A percentile compares a stretch with the other conserved stretches of the same genome.
Conservation (phyloP, 2,113 vertebrate species). For the Cynopterus brachyotis region DNA sequence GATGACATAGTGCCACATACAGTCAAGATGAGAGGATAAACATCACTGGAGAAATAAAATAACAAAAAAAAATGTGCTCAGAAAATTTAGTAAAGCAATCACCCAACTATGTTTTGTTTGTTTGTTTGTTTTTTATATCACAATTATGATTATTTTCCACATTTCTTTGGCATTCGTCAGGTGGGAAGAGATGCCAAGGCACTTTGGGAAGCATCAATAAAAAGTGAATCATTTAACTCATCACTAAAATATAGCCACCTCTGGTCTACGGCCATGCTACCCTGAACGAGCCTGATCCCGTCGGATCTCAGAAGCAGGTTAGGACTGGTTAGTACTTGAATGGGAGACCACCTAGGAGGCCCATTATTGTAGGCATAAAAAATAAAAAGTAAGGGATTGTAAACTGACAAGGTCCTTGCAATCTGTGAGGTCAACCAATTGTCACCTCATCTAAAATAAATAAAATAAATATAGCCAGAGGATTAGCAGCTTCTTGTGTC, state of each 20-base stretch:
- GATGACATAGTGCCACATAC: background rate
- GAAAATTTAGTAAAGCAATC: conserved; percentile 20
- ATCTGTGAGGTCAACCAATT: too few relatives aligned
- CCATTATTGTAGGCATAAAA: too few relatives aligned
- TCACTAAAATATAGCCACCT: background rate
- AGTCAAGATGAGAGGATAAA: background rate
- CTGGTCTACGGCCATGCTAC: too few relatives aligned
- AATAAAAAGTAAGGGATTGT: too few relatives aligned
- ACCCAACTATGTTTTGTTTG: background rate
- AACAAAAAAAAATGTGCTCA: background rate
- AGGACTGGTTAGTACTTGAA: too few relatives aligned
- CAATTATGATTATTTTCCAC: background rate
- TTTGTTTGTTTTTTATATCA: background rate
- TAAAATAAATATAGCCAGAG: background rate
- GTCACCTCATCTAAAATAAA: too few relatives aligned
- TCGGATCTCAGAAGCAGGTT: too few relatives aligned
- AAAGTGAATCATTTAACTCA: background rate
- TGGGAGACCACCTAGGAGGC: too few relatives aligned
- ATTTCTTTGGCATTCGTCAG: background rate
- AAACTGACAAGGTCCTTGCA: too few relatives aligned
- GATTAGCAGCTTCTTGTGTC: background rate
- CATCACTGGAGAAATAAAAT: background rate
- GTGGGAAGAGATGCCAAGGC: background rate
- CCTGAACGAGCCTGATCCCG: too few relatives aligned
- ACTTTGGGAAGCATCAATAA: background rate